A percentile compares a stretch with the other conserved stretches of the same genome.
phyloP scores from a whole-genome alignment of 2,113 vertebrate genomes.

The Prietella phreatophila region DNA sequence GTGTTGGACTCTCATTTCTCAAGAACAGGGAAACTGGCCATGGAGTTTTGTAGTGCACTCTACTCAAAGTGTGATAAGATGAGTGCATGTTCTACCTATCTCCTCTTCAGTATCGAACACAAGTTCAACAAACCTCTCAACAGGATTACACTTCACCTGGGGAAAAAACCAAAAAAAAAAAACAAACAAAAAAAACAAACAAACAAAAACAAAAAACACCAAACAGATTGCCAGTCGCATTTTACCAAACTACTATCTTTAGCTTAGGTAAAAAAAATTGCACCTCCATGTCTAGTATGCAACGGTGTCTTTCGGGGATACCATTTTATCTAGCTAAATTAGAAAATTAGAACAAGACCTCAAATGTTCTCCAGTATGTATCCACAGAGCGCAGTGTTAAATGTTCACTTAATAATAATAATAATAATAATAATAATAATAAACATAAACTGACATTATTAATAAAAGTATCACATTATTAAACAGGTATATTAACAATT shows the following conservation, averaged over 20 bases:
- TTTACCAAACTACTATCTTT: background rate
- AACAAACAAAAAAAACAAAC: too few relatives aligned
- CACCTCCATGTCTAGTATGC: background rate
- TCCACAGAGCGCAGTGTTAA: background rate
- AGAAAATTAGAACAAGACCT: background rate
- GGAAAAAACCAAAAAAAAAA: background rate
- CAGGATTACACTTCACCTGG: background rate
- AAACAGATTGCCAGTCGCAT: background rate
- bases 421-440: background rate
- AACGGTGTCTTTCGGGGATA: background rate
- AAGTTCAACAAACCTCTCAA: background rate
- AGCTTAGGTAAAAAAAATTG: background rate
- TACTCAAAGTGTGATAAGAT: slow-evolving; percentile 4
- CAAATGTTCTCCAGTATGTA: background rate
- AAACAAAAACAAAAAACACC: too few relatives aligned
- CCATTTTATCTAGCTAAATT: background rate
- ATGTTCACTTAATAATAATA: background rate
- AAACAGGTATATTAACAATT: background rate
- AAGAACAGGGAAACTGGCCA: background rate
- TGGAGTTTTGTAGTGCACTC: slow-evolving; percentile 9
- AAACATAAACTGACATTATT: background rate
- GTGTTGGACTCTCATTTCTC: background rate
- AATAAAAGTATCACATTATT: background rate
- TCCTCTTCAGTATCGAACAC: background rate
- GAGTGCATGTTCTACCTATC: background rate